These are phyloP conservation scores for Ibycter americanus DNA, from an alignment of 2,797 vertebrate species.

Conservation along the genomic window DNA sequence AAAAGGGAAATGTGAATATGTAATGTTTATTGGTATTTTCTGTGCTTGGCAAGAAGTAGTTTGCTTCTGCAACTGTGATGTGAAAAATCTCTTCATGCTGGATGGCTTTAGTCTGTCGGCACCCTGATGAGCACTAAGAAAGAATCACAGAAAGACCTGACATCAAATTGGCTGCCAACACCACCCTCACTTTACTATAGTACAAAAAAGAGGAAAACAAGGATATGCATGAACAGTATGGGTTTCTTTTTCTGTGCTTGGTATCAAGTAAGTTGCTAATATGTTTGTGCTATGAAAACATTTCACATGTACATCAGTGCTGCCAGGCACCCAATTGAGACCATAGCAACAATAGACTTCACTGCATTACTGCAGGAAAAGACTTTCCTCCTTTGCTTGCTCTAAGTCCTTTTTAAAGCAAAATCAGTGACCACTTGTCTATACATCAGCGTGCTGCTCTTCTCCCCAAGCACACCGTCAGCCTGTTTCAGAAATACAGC, in stretches of 20 bases:
- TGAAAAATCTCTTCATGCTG: conserved; percentile 65
- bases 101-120: conserved; percentile 63
- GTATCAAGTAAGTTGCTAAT: conserved; percentile 59
- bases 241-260: conserved; percentile 31
- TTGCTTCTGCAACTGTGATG: conserved; percentile 69
- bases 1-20: conserved; percentile 68
- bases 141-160: conserved; percentile 74
- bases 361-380: neutral
- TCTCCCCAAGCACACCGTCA: neutral
- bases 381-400: neutral
- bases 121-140: conserved; percentile 71
- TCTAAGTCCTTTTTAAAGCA: neutral
- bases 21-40: conserved; percentile 74
- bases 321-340: conserved; percentile 46
- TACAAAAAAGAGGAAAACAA: conserved; percentile 59
- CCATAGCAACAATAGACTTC: conserved; percentile 37
- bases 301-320: conserved; percentile 31
- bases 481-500: neutral
- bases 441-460: neutral
- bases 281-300: conserved; percentile 54
- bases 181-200: conserved; percentile 53
- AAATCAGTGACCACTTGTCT: neutral
- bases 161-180: conserved; percentile 72
- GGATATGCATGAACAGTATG: conserved; percentile 58
- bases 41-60: conserved; percentile 46